phyloP scores from a whole-genome alignment of 2,888 invertebrate species.

The Calliphora vomitoria region DNA sequence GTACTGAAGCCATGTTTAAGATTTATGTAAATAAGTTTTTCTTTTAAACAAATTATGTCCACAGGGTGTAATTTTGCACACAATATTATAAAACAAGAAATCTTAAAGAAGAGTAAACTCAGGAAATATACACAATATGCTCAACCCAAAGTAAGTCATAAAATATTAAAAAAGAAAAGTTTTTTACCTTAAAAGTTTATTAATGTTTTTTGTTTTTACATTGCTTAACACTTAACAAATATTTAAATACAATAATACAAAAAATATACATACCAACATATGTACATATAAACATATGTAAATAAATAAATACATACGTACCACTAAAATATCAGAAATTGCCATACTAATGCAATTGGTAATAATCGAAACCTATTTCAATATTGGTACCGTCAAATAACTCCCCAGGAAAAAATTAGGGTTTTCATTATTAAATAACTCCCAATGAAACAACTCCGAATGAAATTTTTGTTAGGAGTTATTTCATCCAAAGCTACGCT shows the following conservation, averaged over 20 bases:
- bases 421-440: too few relatives aligned
- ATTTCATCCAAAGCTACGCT: too few relatives aligned
- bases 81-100: conserved; percentile 39
- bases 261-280: too few relatives aligned
- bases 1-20: conserved; percentile 44
- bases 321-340: too few relatives aligned
- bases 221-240: background rate
- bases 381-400: too few relatives aligned
- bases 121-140: conserved; percentile 5
- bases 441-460: too few relatives aligned
- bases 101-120: conserved; percentile 19
- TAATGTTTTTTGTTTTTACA: background rate
- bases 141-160: conserved; percentile 1
- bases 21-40: conserved; percentile 67
- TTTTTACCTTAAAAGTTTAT: conserved; percentile 1
- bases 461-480: too few relatives aligned
- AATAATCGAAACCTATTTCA: too few relatives aligned
- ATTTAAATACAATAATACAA: background rate
- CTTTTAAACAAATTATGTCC: conserved; percentile 66
- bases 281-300: too few relatives aligned
- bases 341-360: too few relatives aligned
- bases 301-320: too few relatives aligned
- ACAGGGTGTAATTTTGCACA: conserved; percentile 62
- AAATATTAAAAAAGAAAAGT: conserved; percentile 8
- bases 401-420: too few relatives aligned